phyloP scores from a whole-genome alignment of 2,888 invertebrate species.

The Taphrorychus bicolor region DNA sequence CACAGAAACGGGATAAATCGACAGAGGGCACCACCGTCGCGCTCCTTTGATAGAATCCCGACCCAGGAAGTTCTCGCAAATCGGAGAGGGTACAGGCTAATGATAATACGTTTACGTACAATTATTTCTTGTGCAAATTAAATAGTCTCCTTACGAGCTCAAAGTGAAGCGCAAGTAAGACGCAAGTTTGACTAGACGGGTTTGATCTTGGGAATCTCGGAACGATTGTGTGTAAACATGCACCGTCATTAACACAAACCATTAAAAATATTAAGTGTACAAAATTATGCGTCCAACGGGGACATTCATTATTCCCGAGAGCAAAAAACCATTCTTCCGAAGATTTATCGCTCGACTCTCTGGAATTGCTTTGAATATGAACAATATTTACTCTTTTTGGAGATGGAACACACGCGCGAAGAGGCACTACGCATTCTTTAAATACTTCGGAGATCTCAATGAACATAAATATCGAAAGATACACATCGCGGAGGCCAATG shows the following conservation, averaged over 20 bases:
- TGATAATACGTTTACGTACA: constrained; percentile 61
- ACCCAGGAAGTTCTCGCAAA: constrained; percentile 51
- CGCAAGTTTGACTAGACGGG: background rate
- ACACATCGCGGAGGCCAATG: constrained; percentile 27
- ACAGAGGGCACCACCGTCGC: constrained; percentile 39
- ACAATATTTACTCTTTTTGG: constrained; percentile 31
- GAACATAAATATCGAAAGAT: constrained; percentile 34
- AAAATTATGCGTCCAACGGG: constrained; percentile 4
- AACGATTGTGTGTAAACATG: background rate
- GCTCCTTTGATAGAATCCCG: constrained; percentile 56
- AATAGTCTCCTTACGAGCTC: constrained; percentile 39
- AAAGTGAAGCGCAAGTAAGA: constrained; percentile 22
- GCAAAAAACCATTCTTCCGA: constrained; percentile 12
- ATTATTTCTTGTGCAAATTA: constrained; percentile 56
- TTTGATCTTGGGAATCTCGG: background rate
- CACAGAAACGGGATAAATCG: constrained; percentile 52
- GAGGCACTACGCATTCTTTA: constrained; percentile 30
- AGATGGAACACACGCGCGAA: constrained; percentile 26
- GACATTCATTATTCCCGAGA: constrained; percentile 8
- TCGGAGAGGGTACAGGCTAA: constrained; percentile 52
- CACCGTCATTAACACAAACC: background rate
- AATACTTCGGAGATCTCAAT: constrained; percentile 25
- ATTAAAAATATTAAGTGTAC: constrained; percentile 19
- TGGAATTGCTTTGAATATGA: constrained; percentile 18
- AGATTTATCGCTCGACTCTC: constrained; percentile 23